Percentiles rank a stretch among this genome's conserved stretches.
phyloP scores from a whole-genome alignment of 23 tunicate genomes.

The Ascidia mentula region DNA sequence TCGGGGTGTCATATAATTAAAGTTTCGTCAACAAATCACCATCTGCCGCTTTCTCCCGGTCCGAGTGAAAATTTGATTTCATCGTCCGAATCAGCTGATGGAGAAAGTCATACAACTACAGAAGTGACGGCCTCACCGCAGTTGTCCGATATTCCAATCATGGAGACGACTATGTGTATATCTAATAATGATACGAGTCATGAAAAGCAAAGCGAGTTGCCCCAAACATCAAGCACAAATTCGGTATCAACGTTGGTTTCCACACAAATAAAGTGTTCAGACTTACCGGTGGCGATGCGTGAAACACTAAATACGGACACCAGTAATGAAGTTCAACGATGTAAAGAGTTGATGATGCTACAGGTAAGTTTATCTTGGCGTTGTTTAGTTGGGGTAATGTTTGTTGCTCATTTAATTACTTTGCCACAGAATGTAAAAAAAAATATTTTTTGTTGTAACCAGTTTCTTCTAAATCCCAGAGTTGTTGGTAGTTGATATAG shows the following conservation, averaged over 20 bases:
- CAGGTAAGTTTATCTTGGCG: conserved; percentile 11
- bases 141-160: neutral
- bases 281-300: neutral
- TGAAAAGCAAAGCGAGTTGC: neutral
- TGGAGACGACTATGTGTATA: neutral
- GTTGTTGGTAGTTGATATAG: no score
- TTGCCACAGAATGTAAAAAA: no score
- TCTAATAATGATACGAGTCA: neutral
- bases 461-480: no score
- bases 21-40: conserved; percentile 24
- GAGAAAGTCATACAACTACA: neutral
- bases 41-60: conserved; percentile 12
- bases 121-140: neutral
- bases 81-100: neutral
- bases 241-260: neutral
- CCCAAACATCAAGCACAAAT: neutral
- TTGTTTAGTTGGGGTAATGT: no score
- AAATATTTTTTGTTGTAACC: no score
- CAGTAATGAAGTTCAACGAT: neutral
- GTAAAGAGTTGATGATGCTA: conserved; percentile 15
- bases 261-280: neutral
- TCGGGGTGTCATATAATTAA: conserved; percentile 31
- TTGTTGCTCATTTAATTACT: no score
- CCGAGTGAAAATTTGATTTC: conserved; percentile 3
- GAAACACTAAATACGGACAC: neutral